phyloP scores from a whole-genome alignment of 1,140 invertebrate species.

The Druon quercuslanigerum region DNA sequence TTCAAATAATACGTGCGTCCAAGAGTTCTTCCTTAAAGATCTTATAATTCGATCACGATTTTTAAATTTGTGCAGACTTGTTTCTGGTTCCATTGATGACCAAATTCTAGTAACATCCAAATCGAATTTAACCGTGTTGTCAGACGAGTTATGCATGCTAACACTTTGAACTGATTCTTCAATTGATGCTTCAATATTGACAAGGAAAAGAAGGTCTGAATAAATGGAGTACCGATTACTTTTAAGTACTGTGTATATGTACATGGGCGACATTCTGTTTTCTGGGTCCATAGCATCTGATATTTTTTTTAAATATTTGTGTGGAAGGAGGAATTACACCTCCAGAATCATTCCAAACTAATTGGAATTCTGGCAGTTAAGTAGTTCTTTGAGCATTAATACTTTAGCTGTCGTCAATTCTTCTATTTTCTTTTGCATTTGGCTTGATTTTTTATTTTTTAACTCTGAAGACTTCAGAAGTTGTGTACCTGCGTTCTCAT shows the following conservation, averaged over 20 bases:
- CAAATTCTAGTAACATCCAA: too few species aligned
- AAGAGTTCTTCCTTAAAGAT: background rate
- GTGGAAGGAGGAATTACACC: background rate
- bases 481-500: too few species aligned
- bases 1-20: background rate
- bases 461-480: too few species aligned
- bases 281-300: background rate
- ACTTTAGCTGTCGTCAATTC: too few species aligned
- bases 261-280: conserved; percentile 25
- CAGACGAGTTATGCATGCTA: background rate
- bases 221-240: too few species aligned
- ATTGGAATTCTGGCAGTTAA: background rate
- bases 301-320: background rate
- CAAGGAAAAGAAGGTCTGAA: too few species aligned
- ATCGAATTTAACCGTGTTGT: background rate
- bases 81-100: background rate
- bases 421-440: too few species aligned
- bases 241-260: too few species aligned
- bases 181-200: background rate
- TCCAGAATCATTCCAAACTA: background rate
- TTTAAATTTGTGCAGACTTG: background rate
- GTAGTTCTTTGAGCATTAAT: background rate
- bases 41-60: background rate
- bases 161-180: background rate
- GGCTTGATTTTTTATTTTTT: too few species aligned